phyloP scores from a whole-genome alignment of 2,888 invertebrate species.

The Polyommatus iphigenia region DNA sequence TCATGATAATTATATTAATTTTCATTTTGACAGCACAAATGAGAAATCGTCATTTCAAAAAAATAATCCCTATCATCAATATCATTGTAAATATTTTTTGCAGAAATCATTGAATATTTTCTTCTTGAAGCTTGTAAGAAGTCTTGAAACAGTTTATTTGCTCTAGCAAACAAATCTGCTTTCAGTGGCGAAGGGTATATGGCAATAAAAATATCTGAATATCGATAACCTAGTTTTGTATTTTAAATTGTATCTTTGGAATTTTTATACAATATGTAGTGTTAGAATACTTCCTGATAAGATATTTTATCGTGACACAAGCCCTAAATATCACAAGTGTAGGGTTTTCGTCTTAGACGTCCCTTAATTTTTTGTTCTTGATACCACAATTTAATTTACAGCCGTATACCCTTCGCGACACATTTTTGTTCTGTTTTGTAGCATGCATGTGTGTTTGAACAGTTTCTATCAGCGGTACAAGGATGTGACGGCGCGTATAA shows the following conservation, averaged over 20 bases:
- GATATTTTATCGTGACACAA: too few species aligned
- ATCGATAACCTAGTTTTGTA: too few species aligned
- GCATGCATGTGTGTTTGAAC: slow-evolving; percentile 57
- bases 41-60: background rate
- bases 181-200: background rate
- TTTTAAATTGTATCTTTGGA: too few species aligned
- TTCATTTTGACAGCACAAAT: background rate
- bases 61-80: background rate
- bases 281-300: too few species aligned
- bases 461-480: slow-evolving; percentile 95
- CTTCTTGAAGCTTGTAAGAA: slow-evolving; percentile 20
- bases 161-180: slow-evolving; percentile 4
- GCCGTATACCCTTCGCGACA: background rate
- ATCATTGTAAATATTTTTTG: background rate
- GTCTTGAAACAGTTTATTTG: slow-evolving; percentile 1
- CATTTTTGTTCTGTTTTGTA: slow-evolving; percentile 35
- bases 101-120: background rate
- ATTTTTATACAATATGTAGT: too few species aligned
- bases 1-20: slow-evolving; percentile 16
- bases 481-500: slow-evolving; percentile 93
- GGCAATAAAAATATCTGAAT: background rate
- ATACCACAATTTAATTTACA: background rate
- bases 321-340: too few species aligned
- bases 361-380: too few species aligned
- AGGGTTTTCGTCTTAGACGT: too few species aligned